phyloP scores from a whole-genome alignment of 2,888 invertebrate species.

The Patella caerulea region DNA sequence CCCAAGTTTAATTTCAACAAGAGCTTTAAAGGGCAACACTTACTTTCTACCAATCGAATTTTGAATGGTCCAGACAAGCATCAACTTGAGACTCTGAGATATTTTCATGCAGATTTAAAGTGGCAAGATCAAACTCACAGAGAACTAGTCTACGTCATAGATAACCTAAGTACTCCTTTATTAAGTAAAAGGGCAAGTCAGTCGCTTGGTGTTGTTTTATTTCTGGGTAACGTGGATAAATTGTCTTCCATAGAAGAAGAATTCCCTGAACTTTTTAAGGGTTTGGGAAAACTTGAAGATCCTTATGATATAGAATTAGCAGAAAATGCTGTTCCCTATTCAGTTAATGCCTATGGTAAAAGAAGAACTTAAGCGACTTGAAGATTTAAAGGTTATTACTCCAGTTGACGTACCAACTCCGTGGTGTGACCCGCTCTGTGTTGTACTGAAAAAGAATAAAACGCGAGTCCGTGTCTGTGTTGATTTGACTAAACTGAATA shows the following conservation, averaged over 20 bases:
- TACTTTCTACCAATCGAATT: not conserved
- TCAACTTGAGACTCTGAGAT: constrained; percentile 7
- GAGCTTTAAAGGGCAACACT: not conserved
- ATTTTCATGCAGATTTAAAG: not conserved
- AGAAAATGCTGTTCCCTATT: not conserved
- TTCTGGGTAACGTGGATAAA: not conserved
- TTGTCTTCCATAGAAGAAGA: constrained; percentile 3
- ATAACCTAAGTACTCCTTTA: not conserved
- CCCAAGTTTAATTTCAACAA: not conserved
- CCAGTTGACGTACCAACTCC: too few species aligned
- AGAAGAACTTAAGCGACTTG: constrained; percentile 1
- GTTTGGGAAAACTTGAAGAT: constrained; percentile 15
- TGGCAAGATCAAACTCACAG: not conserved
- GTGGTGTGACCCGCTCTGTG: too few species aligned
- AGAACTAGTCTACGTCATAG: constrained; percentile 5
- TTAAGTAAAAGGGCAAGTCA: constrained; percentile 3
- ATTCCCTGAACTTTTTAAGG: constrained; percentile 24
- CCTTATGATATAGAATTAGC: not conserved
- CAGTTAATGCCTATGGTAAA: constrained; percentile 21
- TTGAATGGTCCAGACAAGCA: constrained; percentile 12
- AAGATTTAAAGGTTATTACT: too few species aligned
- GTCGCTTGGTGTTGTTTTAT: not conserved
- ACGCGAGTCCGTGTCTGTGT: too few species aligned
- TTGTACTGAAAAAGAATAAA: too few species aligned
- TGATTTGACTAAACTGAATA: too few species aligned